Evolutionary conservation across 2,113 vertebrate genomes (phyloP), one percentile per base, ranked within the genome.

Genomic region (Phocoena phocoena): DNA sequence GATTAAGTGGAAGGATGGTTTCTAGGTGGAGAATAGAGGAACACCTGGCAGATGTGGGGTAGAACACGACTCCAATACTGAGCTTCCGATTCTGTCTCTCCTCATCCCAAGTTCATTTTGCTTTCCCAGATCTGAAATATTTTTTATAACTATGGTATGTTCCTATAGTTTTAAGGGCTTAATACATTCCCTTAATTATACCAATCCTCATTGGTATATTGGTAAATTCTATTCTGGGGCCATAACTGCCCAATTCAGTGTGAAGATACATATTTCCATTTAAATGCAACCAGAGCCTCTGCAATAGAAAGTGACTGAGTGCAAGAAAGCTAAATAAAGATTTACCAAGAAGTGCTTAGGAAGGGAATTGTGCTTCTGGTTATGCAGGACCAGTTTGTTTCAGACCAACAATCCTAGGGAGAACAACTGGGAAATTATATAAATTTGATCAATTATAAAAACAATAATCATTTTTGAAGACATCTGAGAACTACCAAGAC

Each of bases 261-360:
- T 94, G 76, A 98, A 85, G 63, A 98, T 95, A 97, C 93, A 58
- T 89, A 96, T 86, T 97, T 95, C 87, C 86, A 96, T 98, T 98
- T 98, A 97, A 98, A 98, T 97, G 81, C 44, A 95, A 84, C 77
- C 70, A 50, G 88, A 85, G 90, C 90, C 58, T 88, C 70, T 96
- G 76, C 80, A 95, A 98, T 97, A 83, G 26, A 94, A 96, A 97
- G 96, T 88, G 58, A 86, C 47, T 86, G 86, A 96, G 93, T 33
- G 92, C 92, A 95, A 84, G 38, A 95, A 95, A 95, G 86, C 76
- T 92, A 63, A 36, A 55, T 55, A 8, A 97, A 92, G 65, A 95
- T 93, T 88, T 85, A 55, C 23, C 82, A 86, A 63, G 86, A 68
- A 97, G 23, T 85, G 71, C 82, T 80, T 36, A 91, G 50, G 55